Base-by-base conservation (phyloP, 2,888 invertebrate species). In the Allygus modestus region DNA sequence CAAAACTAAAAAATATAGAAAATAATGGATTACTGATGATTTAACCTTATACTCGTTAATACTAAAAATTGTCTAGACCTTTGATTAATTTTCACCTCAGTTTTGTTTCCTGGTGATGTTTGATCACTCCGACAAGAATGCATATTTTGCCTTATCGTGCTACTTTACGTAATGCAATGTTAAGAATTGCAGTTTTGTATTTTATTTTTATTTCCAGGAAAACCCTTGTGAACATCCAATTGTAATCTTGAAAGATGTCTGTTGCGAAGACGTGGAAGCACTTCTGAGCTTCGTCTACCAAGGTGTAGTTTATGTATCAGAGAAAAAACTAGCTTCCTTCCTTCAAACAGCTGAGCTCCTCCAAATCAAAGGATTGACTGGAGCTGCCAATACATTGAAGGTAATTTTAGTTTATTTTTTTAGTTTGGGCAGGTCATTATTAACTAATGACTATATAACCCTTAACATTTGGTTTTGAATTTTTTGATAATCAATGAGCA, bases 171-270 rank as follows among this genome's bases (percentile, higher is more conserved):
- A 4, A 37, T 37, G 37, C n/a, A 37, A 37, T 9, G 9, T 37
- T 37, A 9, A 37, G 5, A n/a, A 37, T 37, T 37, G 9, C 37
- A 37, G 37, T 37, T 7, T 9, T 37, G 9, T 37, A 7, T 37
- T 37, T n/a, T n/a, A n/a, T n/a, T n/a, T n/a, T n/a, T n/a, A n/a
- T 37, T 90, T 90, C 79, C 89, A 94, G 94, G 94, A 94, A 89
- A 95, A 94, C 90, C 94, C 94, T 84, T 95, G 95, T 90, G 93
- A 94, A 87, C 95, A 95, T 90, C 95, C 95, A 77, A 94, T 95
- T 83, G 94, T 95, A 81, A 95, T 95, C 86, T 89, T 95, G 84
- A 94, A 94, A 90, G 94, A 94, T 91, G 94, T 94, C 15, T 92
- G 92, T 46, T 93, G 93, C 86, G 92, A 93, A 88, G 94, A 95